Conservation (phyloP, 2,888 invertebrate genomes). For the Drosophila robusta region DNA sequence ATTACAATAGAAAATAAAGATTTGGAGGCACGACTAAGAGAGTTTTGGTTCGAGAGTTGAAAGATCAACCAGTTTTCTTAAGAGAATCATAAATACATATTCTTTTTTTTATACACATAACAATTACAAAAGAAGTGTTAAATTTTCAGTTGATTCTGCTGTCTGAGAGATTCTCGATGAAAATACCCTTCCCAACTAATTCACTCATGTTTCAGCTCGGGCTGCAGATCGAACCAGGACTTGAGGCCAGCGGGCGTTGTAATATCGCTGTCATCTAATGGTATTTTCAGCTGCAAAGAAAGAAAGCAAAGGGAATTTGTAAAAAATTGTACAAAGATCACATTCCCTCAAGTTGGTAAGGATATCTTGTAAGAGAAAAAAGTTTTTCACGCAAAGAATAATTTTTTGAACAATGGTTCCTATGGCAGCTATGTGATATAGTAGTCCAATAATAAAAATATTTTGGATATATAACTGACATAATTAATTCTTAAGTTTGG, state of each 20-base stretch:
- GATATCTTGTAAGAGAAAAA: too few species aligned
- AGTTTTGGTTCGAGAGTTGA: slow-evolving; percentile 49
- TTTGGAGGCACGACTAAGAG: slow-evolving; percentile 73
- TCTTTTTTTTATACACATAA: slow-evolving; percentile 48
- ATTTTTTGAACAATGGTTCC: too few species aligned
- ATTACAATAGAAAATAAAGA: slow-evolving; percentile 58
- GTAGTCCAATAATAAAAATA: too few species aligned
- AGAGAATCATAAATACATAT: slow-evolving; percentile 51
- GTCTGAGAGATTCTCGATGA: slow-evolving; percentile 21
- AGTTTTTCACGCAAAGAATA: too few species aligned
- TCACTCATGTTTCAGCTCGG: slow-evolving; percentile 90
- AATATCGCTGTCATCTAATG: slow-evolving; percentile 82
- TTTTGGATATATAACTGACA: too few species aligned
- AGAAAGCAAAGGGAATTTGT: background rate
- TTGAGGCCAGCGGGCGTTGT: slow-evolving; percentile 81
- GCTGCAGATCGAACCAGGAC: slow-evolving; percentile 83
- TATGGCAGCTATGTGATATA: too few species aligned
- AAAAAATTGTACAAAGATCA: background rate
- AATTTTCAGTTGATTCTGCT: slow-evolving; percentile 62
- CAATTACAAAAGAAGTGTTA: slow-evolving; percentile 57
- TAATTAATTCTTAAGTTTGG: too few species aligned
- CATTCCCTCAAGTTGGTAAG: background rate
- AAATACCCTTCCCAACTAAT: slow-evolving; percentile 73
- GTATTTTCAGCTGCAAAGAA: slow-evolving; percentile 77
- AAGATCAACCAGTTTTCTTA: slow-evolving; percentile 33